Evolutionary conservation across 1,140 invertebrate genomes (phyloP).

Genomic region (Lithobius niger): DNA sequence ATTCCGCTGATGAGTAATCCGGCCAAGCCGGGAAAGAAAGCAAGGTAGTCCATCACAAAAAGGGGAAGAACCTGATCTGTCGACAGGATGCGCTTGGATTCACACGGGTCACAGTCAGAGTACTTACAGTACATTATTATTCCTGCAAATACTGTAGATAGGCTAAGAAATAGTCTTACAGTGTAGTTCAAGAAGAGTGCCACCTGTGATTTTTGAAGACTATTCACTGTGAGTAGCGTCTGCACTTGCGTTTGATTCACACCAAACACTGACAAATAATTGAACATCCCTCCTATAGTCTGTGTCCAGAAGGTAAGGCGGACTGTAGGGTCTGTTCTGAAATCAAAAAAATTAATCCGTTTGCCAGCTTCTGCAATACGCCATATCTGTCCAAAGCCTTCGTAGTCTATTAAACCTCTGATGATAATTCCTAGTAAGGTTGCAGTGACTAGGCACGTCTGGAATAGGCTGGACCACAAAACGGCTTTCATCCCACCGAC

Average conservation of each 20-base stretch:
- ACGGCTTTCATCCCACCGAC: too few relatives aligned
- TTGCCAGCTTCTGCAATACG: constrained; percentile 44
- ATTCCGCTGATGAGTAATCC: too few relatives aligned
- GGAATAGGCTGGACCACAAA: too few relatives aligned
- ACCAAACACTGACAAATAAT: constrained; percentile 59
- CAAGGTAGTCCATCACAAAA: too few relatives aligned
- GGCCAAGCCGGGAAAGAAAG: too few relatives aligned
- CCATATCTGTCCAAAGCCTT: too few relatives aligned
- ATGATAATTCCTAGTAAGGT: background rate
- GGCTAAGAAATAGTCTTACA: constrained; percentile 49
- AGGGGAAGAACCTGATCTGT: constrained; percentile 40
- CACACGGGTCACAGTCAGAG: constrained; percentile 54
- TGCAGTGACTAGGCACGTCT: background rate
- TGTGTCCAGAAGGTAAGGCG: constrained; percentile 61
- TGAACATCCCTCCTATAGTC: constrained; percentile 53
- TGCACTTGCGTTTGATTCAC: constrained; percentile 82
- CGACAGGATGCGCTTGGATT: constrained; percentile 35
- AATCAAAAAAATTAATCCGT: constrained; percentile 46
- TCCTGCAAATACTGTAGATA: constrained; percentile 58
- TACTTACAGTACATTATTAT: constrained; percentile 64
- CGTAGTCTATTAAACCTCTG: too few relatives aligned
- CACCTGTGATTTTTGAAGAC: constrained; percentile 43
- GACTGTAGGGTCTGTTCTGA: constrained; percentile 48
- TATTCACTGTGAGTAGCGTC: constrained; percentile 56
- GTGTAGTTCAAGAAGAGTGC: constrained; percentile 53